Percentiles rank a stretch among this genome's conserved stretches.
These are phyloP conservation scores for Panopea generosa DNA, from an alignment of 2,888 invertebrate species.

Conservation along the genomic window DNA sequence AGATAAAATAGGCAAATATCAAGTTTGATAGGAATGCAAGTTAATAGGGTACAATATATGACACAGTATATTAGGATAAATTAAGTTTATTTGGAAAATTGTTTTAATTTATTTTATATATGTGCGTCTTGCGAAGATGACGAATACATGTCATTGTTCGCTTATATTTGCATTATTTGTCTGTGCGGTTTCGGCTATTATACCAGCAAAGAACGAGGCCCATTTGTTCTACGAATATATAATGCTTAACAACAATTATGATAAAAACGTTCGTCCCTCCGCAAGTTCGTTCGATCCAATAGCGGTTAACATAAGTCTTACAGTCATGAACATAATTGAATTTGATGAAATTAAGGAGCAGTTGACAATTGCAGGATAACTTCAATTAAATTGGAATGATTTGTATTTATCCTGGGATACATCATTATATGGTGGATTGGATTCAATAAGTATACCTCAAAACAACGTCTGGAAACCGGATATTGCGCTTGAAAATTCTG, in stretches of 20 bases:
- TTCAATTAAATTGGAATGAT: conserved; percentile 24
- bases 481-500: conserved; percentile 37
- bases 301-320: conserved; percentile 22
- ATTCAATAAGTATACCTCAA: conserved; percentile 21
- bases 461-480: conserved; percentile 38
- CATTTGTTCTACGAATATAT: conserved; percentile 16
- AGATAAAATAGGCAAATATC: too few species aligned
- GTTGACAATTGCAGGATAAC: conserved; percentile 24
- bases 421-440: conserved; percentile 16
- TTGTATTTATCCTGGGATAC: conserved; percentile 40
- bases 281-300: conserved; percentile 26
- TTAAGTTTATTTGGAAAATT: too few species aligned
- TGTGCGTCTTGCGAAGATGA: too few species aligned
- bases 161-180: too few species aligned
- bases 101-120: too few species aligned
- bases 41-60: too few species aligned
- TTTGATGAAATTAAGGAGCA: conserved; percentile 48
- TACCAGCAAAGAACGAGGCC: too few species aligned
- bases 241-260: conserved; percentile 30
- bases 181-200: too few species aligned
- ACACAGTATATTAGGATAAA: too few species aligned
- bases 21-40: too few species aligned
- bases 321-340: conserved; percentile 32
- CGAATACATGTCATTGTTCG: too few species aligned
- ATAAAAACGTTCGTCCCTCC: conserved; percentile 44